Conservation (phyloP, 1,140 invertebrate species). For the Fragariocoptes setiger region DNA sequence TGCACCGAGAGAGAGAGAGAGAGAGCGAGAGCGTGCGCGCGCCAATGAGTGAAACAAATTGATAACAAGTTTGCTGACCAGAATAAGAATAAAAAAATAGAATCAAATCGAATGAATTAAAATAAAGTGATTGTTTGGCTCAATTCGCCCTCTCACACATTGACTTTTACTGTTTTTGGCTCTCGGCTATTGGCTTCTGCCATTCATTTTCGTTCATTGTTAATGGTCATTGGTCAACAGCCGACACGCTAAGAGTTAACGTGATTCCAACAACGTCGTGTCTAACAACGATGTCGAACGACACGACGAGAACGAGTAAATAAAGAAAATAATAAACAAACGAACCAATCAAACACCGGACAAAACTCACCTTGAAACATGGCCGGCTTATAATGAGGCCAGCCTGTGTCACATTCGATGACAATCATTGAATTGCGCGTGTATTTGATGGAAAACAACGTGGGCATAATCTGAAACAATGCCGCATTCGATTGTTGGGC, state of each 20-base stretch:
- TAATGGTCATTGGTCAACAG: too few species aligned
- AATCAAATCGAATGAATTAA: background rate
- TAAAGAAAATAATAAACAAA: background rate
- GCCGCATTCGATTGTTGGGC: background rate
- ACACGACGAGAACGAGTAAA: background rate
- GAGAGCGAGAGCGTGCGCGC: background rate
- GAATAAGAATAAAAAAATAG: background rate
- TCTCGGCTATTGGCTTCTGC: too few species aligned
- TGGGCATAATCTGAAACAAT: background rate
- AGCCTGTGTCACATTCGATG: constrained; percentile 1
- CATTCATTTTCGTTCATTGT: too few species aligned
- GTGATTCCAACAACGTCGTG: too few species aligned
- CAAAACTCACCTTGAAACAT: constrained; percentile 5
- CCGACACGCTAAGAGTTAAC: too few species aligned
- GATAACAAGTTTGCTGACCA: background rate
- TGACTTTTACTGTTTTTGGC: too few species aligned
- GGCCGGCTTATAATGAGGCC: constrained; percentile 3
- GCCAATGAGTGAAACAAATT: background rate
- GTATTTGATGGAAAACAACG: constrained; percentile 1
- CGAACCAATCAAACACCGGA: background rate
- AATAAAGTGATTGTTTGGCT: too few species aligned
- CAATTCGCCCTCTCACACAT: too few species aligned
- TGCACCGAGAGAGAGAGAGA: constrained; percentile 1
- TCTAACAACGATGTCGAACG: too few species aligned
- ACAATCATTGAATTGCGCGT: background rate